Evolutionary conservation across 2,888 invertebrate genomes (phyloP).

Genomic region (Ferdinandea cuprea): DNA sequence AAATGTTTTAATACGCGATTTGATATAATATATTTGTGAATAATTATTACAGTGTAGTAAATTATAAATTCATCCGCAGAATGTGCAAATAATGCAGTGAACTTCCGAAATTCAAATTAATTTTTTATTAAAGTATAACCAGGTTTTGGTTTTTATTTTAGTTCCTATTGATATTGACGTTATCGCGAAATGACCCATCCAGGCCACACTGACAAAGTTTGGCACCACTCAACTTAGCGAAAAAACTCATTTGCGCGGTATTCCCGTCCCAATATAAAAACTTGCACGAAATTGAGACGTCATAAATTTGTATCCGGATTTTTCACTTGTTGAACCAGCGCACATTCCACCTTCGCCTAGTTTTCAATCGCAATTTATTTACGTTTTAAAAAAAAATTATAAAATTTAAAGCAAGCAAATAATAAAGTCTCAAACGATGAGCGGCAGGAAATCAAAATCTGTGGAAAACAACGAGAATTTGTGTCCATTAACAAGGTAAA

Average conservation of each 20-base stretch:
- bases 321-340: constrained; percentile 67
- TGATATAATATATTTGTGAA: too few relatives aligned
- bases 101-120: too few relatives aligned
- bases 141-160: too few relatives aligned
- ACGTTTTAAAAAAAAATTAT: constrained; percentile 9
- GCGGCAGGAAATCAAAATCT: constrained; percentile 78
- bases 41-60: too few relatives aligned
- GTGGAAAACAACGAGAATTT: constrained; percentile 81
- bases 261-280: constrained; percentile 11
- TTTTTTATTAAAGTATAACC: too few relatives aligned
- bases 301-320: constrained; percentile 35
- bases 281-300: constrained; percentile 49
- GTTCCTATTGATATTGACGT: too few relatives aligned
- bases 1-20: too few relatives aligned
- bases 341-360: constrained; percentile 23
- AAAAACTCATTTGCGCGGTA: constrained; percentile 37
- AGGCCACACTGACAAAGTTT: not conserved
- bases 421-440: constrained; percentile 78
- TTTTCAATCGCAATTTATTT: constrained; percentile 33
- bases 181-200: too few relatives aligned
- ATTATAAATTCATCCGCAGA: too few relatives aligned
- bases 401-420: constrained; percentile 11
- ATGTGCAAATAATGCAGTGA: too few relatives aligned
- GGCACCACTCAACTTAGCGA: constrained; percentile 50
- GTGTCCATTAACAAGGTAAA: constrained; percentile 81